Conservation (phyloP, 1,140 invertebrate species). For the Drosophila auraria region DNA sequence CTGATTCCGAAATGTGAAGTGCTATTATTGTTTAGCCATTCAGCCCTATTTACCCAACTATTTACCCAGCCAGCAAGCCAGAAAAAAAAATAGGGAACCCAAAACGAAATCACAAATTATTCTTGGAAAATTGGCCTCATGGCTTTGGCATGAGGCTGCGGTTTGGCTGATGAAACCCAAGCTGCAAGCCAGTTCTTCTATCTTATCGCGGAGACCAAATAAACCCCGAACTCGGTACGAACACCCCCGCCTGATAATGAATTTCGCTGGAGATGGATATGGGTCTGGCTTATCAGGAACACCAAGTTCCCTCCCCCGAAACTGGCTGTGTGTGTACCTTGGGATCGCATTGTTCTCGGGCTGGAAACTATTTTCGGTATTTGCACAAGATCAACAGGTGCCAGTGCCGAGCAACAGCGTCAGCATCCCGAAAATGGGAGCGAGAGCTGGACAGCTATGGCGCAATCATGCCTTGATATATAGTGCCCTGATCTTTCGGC, state of each 20-base stretch:
- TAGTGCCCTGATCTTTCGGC: neutral
- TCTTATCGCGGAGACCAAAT: slow-evolving; percentile 17
- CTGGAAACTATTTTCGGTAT: slow-evolving; percentile 63
- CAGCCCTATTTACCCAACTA: slow-evolving; percentile 30
- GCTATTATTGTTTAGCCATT: slow-evolving; percentile 41
- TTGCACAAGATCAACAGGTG: slow-evolving; percentile 78
- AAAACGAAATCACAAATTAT: slow-evolving; percentile 70
- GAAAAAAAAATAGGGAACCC: neutral
- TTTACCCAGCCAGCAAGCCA: no score
- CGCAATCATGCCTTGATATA: slow-evolving; percentile 31
- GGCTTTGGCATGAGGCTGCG: slow-evolving; percentile 66
- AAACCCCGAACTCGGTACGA: slow-evolving; percentile 4
- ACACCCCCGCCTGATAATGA: slow-evolving; percentile 49
- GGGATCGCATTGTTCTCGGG: slow-evolving; percentile 63
- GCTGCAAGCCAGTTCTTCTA: slow-evolving; percentile 19
- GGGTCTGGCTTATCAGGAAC: slow-evolving; percentile 57
- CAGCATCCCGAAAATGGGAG: slow-evolving; percentile 38
- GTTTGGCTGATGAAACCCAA: slow-evolving; percentile 41
- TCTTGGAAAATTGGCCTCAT: slow-evolving; percentile 73
- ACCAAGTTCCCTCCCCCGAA: slow-evolving; percentile 1
- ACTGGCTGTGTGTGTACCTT: slow-evolving; percentile 35
- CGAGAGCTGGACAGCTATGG: slow-evolving; percentile 13
- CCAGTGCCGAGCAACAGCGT: slow-evolving; percentile 31
- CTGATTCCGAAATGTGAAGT: slow-evolving; percentile 42
- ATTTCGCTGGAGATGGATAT: slow-evolving; percentile 24